These are phyloP conservation scores for Dysidea cf. avara DNA, from an alignment of 37 sponge, comb jelly and placozoan genomes.

Conservation along the genomic window DNA sequence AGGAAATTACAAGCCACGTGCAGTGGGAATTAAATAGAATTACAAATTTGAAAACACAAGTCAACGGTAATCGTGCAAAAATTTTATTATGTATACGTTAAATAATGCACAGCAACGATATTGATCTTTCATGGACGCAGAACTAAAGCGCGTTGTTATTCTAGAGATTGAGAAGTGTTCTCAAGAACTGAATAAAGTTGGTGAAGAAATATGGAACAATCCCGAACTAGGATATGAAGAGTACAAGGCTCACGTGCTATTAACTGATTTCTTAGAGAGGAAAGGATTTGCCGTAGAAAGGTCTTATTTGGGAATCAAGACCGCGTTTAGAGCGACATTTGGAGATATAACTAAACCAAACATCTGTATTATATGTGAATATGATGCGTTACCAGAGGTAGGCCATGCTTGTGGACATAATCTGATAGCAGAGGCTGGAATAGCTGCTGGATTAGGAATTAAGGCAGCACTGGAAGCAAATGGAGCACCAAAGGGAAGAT, in stretches of 20 bases:
- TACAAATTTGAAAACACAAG: too few species aligned
- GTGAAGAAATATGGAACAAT: conserved; percentile 72
- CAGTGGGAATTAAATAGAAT: too few species aligned
- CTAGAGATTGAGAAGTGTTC: too few species aligned
- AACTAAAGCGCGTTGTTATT: too few species aligned
- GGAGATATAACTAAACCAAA: conserved; percentile 51
- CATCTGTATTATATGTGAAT: conserved; percentile 76
- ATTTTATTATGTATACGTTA: too few species aligned
- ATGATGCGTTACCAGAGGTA: conserved; percentile 85
- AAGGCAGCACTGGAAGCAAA: conserved; percentile 63
- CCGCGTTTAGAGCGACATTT: conserved; percentile 83
- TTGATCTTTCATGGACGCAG: too few species aligned
- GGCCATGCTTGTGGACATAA: conserved; percentile 91
- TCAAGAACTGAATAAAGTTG: conserved; percentile 2
- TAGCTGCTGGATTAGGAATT: conserved; percentile 60
- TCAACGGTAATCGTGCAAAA: too few species aligned
- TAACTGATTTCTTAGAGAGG: conserved; percentile 71
- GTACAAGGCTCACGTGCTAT: conserved; percentile 57
- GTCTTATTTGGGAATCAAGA: conserved; percentile 58
- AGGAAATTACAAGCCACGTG: too few species aligned
- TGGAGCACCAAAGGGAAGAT: conserved; percentile 26
- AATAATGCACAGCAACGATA: too few species aligned
- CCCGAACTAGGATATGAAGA: conserved; percentile 77
- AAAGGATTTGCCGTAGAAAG: conserved; percentile 80
- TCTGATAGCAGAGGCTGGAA: conserved; percentile 80